Percentiles rank a stretch among this genome's conserved stretches.
Conservation (phyloP, 2,113 vertebrate genomes). For the Trematomus loennbergii region DNA sequence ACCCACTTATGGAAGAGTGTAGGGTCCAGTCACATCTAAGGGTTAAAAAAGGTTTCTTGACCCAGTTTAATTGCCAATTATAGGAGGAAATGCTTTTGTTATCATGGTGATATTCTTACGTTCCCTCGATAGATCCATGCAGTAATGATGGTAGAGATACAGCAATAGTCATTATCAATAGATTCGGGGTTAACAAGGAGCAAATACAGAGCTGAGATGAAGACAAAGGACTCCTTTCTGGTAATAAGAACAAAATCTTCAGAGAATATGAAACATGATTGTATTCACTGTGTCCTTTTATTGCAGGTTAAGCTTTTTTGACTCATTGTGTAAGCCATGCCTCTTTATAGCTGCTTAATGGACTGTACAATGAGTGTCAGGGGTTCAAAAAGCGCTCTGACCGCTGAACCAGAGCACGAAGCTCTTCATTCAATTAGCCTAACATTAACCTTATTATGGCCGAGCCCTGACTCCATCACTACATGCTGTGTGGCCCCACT, state of each 20-base stretch:
- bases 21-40: too few relatives aligned
- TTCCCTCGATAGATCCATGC: conserved; percentile 49
- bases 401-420: conserved; percentile 42
- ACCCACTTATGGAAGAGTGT: too few relatives aligned
- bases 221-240: conserved; percentile 31
- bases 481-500: conserved; percentile 8
- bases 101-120: conserved; percentile 55
- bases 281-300: too few relatives aligned
- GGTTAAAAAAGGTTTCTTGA: conserved; percentile 56
- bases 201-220: neutral
- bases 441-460: conserved; percentile 59
- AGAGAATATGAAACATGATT: neutral
- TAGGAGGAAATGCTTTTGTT: conserved; percentile 53
- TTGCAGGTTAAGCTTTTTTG: conserved; percentile 11
- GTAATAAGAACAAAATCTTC: neutral
- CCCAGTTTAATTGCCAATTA: conserved; percentile 77
- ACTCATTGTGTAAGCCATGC: neutral
- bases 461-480: conserved; percentile 30
- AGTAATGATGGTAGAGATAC: conserved; percentile 58
- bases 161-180: conserved; percentile 51
- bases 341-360: conserved; percentile 57
- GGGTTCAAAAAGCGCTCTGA: conserved; percentile 54
- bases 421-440: conserved; percentile 66
- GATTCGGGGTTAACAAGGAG: neutral
- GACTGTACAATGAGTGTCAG: conserved; percentile 48